These are phyloP conservation scores for Eretmodus cyanostictus DNA, from an alignment of 2,113 vertebrate species.

Conservation along the genomic window DNA sequence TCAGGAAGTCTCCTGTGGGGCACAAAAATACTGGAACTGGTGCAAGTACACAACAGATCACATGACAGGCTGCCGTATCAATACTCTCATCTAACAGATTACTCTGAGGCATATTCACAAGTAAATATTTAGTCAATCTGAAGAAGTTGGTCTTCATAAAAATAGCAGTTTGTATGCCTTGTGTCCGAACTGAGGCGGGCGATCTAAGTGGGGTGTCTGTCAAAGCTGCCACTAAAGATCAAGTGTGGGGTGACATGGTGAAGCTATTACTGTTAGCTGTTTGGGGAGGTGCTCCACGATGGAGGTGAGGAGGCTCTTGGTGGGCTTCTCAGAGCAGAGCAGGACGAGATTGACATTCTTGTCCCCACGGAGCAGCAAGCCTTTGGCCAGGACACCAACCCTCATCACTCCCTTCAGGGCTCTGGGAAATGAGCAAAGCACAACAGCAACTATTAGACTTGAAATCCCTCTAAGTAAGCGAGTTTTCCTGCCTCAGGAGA, in stretches of 20 bases:
- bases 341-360: slow-evolving; percentile 92
- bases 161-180: rapidly evolving
- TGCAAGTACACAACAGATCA: not conserved
- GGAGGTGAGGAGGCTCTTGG: slow-evolving; percentile 78
- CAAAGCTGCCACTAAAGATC: not conserved
- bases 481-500: not conserved
- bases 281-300: slow-evolving; percentile 95
- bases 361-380: slow-evolving; percentile 90
- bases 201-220: not conserved
- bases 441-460: rapidly evolving
- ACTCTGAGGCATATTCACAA: not conserved
- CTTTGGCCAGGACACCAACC: slow-evolving; percentile 96
- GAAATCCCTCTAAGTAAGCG: rapidly evolving
- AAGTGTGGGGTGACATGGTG: not conserved
- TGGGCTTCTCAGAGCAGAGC: slow-evolving; percentile 93
- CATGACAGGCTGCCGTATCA: not conserved
- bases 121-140: not conserved
- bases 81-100: not conserved
- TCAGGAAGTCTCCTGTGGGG: not conserved
- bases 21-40: not conserved
- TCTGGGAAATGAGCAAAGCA: slow-evolving; percentile 51
- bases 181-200: not conserved
- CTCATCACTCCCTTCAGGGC: slow-evolving; percentile 94
- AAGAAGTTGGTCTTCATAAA: not conserved
- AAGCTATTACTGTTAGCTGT: slow-evolving; percentile 84